A percentile compares a stretch with the other conserved stretches of the same genome.
These are phyloP conservation scores for Sarcophaga subvicina DNA, from an alignment of 2,888 invertebrate species.

Conservation along the genomic window DNA sequence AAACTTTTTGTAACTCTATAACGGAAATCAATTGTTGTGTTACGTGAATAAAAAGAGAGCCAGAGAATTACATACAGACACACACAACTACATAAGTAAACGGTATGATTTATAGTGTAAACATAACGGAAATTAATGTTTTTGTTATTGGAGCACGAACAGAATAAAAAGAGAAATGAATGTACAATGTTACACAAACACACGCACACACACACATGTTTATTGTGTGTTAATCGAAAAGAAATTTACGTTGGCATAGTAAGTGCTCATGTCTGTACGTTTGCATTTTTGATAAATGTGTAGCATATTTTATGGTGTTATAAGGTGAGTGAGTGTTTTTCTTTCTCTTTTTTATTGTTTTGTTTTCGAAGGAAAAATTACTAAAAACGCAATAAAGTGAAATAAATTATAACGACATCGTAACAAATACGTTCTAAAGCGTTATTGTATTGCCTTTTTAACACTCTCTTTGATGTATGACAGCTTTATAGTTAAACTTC, in stretches of 20 bases:
- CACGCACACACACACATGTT: too few relatives aligned
- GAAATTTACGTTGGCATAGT: neutral
- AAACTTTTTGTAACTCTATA: slow-evolving; percentile 10
- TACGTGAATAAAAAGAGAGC: neutral
- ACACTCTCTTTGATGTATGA: slow-evolving; percentile 37
- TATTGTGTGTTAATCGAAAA: neutral
- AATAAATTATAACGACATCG: neutral
- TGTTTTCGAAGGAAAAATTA: neutral
- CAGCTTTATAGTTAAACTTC: slow-evolving; percentile 35
- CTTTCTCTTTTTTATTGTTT: neutral
- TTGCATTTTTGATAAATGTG: neutral
- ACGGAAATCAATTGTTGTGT: slow-evolving; percentile 61
- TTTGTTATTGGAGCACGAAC: slow-evolving; percentile 16
- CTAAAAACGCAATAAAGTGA: neutral
- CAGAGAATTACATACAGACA: neutral
- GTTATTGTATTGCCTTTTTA: slow-evolving; percentile 32
- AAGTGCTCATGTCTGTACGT: neutral
- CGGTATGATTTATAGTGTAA: slow-evolving; percentile 61
- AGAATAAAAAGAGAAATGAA: neutral
- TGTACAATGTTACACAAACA: neutral
- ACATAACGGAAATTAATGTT: slow-evolving; percentile 66
- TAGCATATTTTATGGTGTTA: neutral
- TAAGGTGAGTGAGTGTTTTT: neutral
- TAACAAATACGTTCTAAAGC: slow-evolving; percentile 36
- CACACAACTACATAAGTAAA: slow-evolving; percentile 11